Conservation (phyloP, 2,888 invertebrate species). For the Drosophila hamatofila region DNA sequence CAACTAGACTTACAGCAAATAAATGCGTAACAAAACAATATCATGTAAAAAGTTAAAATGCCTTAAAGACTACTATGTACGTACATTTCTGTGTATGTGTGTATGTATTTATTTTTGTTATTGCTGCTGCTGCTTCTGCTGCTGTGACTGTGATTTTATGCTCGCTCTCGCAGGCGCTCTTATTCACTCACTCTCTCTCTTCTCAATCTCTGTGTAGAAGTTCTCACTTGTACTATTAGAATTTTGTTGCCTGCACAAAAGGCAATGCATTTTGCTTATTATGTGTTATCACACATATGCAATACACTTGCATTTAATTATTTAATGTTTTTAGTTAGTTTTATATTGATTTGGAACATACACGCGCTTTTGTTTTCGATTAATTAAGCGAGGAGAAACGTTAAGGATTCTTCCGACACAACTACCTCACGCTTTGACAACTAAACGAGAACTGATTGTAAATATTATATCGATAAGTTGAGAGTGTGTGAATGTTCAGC, state of each 20-base stretch:
- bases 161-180: conserved; percentile 54
- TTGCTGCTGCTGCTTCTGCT: conserved; percentile 57
- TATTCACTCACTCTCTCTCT: conserved; percentile 28
- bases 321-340: conserved; percentile 40
- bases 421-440: conserved; percentile 41
- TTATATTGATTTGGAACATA: conserved; percentile 52
- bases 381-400: conserved; percentile 45
- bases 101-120: conserved; percentile 75
- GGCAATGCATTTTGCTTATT: conserved; percentile 27
- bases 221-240: conserved; percentile 51
- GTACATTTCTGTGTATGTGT: conserved; percentile 48
- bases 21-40: conserved; percentile 47
- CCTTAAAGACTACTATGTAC: conserved; percentile 39
- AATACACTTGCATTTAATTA: conserved; percentile 25
- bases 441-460: conserved; percentile 58
- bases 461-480: conserved; percentile 40
- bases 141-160: conserved; percentile 71
- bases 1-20: conserved; percentile 31
- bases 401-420: conserved; percentile 12
- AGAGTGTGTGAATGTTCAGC: conserved; percentile 16
- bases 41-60: conserved; percentile 36
- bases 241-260: conserved; percentile 32
- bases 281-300: conserved; percentile 46
- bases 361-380: conserved; percentile 59
- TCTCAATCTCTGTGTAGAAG: conserved; percentile 30